Evolutionary conservation across 1,140 invertebrate species (phyloP), one percentile per base, ranked within the genome.

Genomic region (Macrosteles quadrilineatus): DNA sequence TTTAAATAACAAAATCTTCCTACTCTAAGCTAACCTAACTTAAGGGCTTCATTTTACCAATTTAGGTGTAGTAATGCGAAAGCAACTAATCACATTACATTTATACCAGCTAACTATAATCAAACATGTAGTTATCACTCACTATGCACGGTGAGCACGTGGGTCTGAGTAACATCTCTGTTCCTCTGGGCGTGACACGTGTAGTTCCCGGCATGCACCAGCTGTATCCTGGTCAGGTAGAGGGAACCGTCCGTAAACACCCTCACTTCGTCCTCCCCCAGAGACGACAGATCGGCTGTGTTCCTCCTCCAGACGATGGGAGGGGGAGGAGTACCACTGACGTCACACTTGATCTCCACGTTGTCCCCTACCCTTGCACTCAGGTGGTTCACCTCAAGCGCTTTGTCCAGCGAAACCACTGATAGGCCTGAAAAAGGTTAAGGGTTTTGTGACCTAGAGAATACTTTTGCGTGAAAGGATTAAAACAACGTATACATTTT

Each of bases 191-290:
- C 90, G 75, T 91, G 87, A 77, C 91, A 94, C 0, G 90, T 90
- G 79, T 91, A 93, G 83, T 94, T 94, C 12, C 91, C 91, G 29
- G 89, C 88, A 77, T 93, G 90, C 23, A 91, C 85, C 31, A 93
- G 82, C 73, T 91, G 89, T 47, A 92, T 87, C 62, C 87, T 85
- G 31, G 88, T 91, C 63, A 93, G 82, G 79, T 92, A 94, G 11
- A 94, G 81, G 25, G 89, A 90, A 0, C 90, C 91, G 74, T 91
- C 90, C 40, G 84, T 86, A 78, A 90, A 90, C 9, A 91, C 88
- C 50, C 88, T 81, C 62, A 90, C 81, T 76, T 87, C 81, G 30
- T 89, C 86, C 71, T 89, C 87, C 62, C 85, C 85, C 1, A 90
- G 79, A 4, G 84, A 81, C 21, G 87, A 84, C 19, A 92, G 79